Conservation (phyloP, 2,113 vertebrate genomes). For the Suricata suricatta region DNA sequence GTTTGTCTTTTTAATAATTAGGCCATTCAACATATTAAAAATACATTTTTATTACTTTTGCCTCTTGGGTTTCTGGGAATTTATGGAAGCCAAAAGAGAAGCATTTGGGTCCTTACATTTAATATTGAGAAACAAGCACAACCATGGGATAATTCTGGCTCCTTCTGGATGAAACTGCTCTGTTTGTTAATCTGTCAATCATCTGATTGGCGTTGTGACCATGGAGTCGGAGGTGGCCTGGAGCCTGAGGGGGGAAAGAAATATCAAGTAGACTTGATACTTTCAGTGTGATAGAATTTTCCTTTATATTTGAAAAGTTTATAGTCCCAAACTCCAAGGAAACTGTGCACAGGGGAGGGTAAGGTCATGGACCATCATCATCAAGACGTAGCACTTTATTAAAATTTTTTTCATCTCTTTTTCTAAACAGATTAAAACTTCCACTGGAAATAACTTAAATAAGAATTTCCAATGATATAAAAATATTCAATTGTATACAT, state of each 20-base stretch:
- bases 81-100: neutral
- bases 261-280: neutral
- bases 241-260: neutral
- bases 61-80: neutral
- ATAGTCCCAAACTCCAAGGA: neutral
- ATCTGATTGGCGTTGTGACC: neutral
- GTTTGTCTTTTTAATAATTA: neutral
- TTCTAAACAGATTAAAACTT: conserved; percentile 33
- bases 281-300: neutral
- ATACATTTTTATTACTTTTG: neutral
- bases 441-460: conserved; percentile 11
- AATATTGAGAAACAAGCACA: neutral
- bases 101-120: neutral
- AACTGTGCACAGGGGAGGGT: accelerated
- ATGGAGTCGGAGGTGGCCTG: neutral
- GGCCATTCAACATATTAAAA: neutral
- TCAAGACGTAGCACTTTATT: neutral
- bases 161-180: neutral
- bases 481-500: neutral
- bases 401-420: neutral
- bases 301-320: neutral
- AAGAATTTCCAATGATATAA: neutral
- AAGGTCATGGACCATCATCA: neutral
- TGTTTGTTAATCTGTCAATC: neutral
- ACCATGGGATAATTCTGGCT: neutral